These are phyloP conservation scores for Eudemis profundana DNA, from an alignment of 2,888 invertebrate species.

Conservation along the genomic window DNA sequence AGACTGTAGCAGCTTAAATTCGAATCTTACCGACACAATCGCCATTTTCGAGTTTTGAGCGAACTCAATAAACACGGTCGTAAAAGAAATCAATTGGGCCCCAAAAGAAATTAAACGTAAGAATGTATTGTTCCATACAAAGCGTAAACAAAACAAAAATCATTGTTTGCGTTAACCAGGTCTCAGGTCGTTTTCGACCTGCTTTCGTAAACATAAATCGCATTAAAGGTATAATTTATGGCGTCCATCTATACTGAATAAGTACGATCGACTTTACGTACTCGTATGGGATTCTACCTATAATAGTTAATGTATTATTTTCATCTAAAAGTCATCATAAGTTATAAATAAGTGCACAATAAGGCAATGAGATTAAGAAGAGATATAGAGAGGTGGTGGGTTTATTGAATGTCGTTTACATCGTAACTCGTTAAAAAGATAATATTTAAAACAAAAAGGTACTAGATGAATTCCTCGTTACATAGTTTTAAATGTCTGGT, in stretches of 20 bases:
- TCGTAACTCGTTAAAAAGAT: slow-evolving; percentile 43
- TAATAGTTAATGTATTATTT: slow-evolving; percentile 62
- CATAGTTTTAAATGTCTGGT: background rate
- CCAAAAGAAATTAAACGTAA: slow-evolving; percentile 85
- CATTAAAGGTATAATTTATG: slow-evolving; percentile 78
- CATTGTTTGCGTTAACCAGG: slow-evolving; percentile 78
- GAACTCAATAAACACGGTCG: slow-evolving; percentile 83
- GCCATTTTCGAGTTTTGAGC: slow-evolving; percentile 77
- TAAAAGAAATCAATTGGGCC: slow-evolving; percentile 82
- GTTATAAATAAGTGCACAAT: slow-evolving; percentile 43
- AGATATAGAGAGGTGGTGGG: slow-evolving; percentile 13
- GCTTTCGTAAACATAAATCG: slow-evolving; percentile 80
- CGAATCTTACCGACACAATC: slow-evolving; percentile 58
- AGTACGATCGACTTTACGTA: slow-evolving; percentile 57
- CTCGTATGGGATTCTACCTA: slow-evolving; percentile 58
- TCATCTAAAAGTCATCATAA: slow-evolving; percentile 52
- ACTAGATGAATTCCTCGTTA: background rate
- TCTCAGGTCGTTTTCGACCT: slow-evolving; percentile 82
- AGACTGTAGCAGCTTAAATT: slow-evolving; percentile 11
- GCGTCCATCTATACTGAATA: slow-evolving; percentile 72
- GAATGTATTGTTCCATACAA: slow-evolving; percentile 83
- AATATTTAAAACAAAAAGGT: slow-evolving; percentile 19
- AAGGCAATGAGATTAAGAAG: slow-evolving; percentile 31
- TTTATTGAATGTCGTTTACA: slow-evolving; percentile 46
- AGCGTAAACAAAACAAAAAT: slow-evolving; percentile 81